phyloP scores from a whole-genome alignment of 2,113 vertebrate species.

The Mirounga angustirostris region DNA sequence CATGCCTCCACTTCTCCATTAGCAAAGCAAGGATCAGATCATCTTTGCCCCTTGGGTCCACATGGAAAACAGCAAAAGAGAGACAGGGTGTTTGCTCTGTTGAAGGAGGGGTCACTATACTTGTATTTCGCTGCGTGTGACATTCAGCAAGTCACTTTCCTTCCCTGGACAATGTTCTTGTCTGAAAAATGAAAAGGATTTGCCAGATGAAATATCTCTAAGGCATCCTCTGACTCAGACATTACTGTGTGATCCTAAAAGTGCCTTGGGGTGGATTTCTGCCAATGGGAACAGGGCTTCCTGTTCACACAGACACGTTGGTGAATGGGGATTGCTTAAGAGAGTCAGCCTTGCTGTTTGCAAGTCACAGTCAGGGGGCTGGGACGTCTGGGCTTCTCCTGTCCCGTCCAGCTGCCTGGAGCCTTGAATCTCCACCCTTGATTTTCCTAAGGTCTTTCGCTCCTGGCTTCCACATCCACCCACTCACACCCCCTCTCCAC shows the following conservation, averaged over 20 bases:
- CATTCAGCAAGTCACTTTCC: background rate
- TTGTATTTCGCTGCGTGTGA: too few species aligned
- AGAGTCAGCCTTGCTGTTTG: background rate
- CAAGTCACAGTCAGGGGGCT: background rate
- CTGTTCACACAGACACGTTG: background rate
- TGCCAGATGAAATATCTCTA: background rate
- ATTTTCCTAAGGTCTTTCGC: background rate
- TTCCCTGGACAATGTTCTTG: background rate
- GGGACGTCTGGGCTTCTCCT: background rate
- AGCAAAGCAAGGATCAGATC: background rate
- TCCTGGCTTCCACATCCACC: background rate
- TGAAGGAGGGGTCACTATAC: accelerated
- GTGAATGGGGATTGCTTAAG: background rate
- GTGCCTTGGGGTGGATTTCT: background rate
- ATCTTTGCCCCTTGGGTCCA: background rate
- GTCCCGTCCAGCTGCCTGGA: background rate
- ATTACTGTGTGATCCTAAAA: background rate
- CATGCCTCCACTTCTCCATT: background rate
- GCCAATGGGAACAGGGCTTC: background rate
- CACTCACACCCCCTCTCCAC: accelerated
- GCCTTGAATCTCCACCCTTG: background rate
- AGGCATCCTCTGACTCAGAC: background rate
- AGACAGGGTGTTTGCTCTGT: accelerated
- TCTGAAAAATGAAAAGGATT: background rate
- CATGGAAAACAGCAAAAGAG: background rate